These are phyloP conservation scores for Lacerta bilineata DNA, from an alignment of 2,797 vertebrate genomes.

Conservation along the genomic window DNA sequence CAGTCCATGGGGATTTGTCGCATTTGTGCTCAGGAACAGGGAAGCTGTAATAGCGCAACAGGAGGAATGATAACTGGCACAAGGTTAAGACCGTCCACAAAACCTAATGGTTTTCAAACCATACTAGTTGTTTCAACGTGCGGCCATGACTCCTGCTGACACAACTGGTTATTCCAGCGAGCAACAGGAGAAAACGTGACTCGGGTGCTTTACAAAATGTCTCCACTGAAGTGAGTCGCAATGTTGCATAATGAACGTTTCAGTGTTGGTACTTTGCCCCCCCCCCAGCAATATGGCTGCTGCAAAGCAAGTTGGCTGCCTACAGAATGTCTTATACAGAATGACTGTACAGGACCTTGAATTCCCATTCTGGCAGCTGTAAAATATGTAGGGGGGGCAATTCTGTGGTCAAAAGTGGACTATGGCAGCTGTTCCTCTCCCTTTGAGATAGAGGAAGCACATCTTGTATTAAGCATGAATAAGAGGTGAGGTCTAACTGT, in stretches of 20 bases:
- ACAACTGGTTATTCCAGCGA: background rate
- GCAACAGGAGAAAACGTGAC: no score
- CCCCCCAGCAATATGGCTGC: background rate
- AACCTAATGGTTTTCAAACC: background rate
- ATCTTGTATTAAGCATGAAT: conserved; percentile 29
- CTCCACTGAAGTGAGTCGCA: background rate
- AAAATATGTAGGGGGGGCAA: no score
- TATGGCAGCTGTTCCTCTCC: background rate
- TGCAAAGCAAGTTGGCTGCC: background rate
- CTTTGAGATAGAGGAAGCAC: background rate
- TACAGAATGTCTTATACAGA: background rate
- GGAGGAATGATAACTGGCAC: no score
- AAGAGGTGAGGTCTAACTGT: conserved; percentile 61
- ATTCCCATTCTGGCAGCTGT: background rate
- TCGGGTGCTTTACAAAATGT: background rate
- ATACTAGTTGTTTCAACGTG: background rate
- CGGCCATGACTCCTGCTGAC: background rate
- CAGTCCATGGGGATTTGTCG: background rate
- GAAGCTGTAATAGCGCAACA: no score
- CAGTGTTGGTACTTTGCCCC: background rate
- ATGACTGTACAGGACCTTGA: background rate
- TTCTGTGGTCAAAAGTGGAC: background rate
- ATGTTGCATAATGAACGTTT: background rate
- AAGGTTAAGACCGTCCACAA: background rate
- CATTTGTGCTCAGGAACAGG: background rate